Percentiles rank a stretch among this genome's conserved stretches.
Evolutionary conservation across 2,888 invertebrate genomes (phyloP).

Genomic region (Lycia hirtaria): DNA sequence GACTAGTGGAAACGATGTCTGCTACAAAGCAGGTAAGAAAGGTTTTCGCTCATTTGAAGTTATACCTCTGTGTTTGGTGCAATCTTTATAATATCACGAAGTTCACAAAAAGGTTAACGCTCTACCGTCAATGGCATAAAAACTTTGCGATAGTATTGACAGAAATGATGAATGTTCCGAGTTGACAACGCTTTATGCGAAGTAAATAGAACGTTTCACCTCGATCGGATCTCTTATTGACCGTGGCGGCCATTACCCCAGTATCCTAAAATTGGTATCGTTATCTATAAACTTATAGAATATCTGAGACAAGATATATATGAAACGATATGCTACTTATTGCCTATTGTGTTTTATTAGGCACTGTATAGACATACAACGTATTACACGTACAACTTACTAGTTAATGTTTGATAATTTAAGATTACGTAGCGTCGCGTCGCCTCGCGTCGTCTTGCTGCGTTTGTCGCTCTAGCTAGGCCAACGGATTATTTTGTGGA

Average conservation of each 20-base stretch:
- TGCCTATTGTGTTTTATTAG: too few species aligned
- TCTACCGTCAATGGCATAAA: slow-evolving; percentile 62
- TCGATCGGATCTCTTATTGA: slow-evolving; percentile 21
- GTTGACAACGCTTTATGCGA: slow-evolving; percentile 55
- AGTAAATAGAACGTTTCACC: slow-evolving; percentile 21
- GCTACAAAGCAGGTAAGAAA: not conserved
- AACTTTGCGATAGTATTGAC: slow-evolving; percentile 75
- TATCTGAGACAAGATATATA: too few species aligned
- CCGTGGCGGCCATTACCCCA: slow-evolving; percentile 14
- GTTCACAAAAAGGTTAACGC: slow-evolving; percentile 71
- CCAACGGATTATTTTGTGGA: too few species aligned
- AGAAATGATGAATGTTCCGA: slow-evolving; percentile 68
- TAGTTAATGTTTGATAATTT: too few species aligned
- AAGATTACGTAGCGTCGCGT: too few species aligned
- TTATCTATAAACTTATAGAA: not conserved
- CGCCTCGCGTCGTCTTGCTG: too few species aligned
- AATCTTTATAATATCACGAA: not conserved
- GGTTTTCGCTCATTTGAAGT: not conserved
- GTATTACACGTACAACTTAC: too few species aligned
- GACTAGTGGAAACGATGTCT: too few species aligned
- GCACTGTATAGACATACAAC: too few species aligned
- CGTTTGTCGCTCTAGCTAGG: too few species aligned
- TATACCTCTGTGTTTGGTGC: not conserved
- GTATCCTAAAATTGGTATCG: not conserved
- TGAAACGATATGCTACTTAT: too few species aligned